Evolutionary conservation across 1,140 invertebrate genomes (phyloP), one percentile per base, ranked within the genome.

Genomic region (Heliothis virescens): DNA sequence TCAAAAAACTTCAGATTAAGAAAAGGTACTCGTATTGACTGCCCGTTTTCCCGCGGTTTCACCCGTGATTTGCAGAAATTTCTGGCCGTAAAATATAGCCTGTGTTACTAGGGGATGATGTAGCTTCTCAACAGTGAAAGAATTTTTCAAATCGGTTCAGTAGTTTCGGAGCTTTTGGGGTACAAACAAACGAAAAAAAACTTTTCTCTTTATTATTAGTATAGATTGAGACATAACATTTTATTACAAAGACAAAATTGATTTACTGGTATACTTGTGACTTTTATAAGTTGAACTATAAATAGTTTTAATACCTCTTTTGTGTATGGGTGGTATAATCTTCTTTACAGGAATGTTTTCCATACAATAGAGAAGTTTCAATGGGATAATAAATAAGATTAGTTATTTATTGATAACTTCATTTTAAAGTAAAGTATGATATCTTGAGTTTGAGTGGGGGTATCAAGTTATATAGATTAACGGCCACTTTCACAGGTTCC

Each of bases 271-370:
- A 73, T n/a, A 59, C 65, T 34, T 63, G 2, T 65, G 60, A 62
- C 47, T 48, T 76, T 55, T 55, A 52, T 21, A 63, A 71, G 15
- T 4, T 18, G 3, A 55, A 53, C 60, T 53, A 76, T 65, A 65
- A 76, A 76, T 76, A 52, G 18, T 52, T 50, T 76, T 76, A 63
- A 76, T 76, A 65, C 59, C 60, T 63, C 59, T 26, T 76, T 75
- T 62, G 57, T 53, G 53, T 52, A 74, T 74, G 72, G 72, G 72
- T 26, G 72, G 72, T 34, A 72, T 72, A 57, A 72, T 72, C 69
- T 74, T 50, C 21, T 74, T 59, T 74, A 57, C 13, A 21, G 21
- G 16, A 29, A 57, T 41, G n/a, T 52, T 34, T 73, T 41, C 72
- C 21, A 65, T 65, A 52, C 5, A 65, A 57, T 34, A 72, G 11